Conservation (phyloP, 1,140 invertebrate genomes). For the Papilio glaucus region DNA sequence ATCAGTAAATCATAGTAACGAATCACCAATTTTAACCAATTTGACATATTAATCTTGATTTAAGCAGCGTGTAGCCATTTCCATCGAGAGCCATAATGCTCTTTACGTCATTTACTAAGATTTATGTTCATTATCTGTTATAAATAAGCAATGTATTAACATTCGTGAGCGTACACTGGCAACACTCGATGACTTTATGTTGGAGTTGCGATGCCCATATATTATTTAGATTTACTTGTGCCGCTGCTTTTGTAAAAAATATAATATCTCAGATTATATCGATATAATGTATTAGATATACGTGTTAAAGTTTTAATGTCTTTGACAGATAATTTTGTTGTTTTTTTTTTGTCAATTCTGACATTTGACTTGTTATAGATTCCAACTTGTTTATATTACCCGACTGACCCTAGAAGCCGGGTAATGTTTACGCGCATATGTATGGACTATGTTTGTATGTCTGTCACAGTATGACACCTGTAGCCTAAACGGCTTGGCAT, state of each 20-base stretch:
- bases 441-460: too few species aligned
- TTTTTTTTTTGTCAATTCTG: too few species aligned
- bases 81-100: conserved; percentile 23
- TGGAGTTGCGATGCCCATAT: not conserved
- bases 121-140: conserved; percentile 39
- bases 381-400: too few species aligned
- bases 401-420: too few species aligned
- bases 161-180: conserved; percentile 24
- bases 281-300: not conserved
- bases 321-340: too few species aligned
- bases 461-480: too few species aligned
- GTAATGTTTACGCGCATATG: too few species aligned
- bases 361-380: too few species aligned
- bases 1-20: not conserved
- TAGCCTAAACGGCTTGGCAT: too few species aligned
- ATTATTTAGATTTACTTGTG: conserved; percentile 16
- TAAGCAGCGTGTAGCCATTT: conserved; percentile 14
- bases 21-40: conserved; percentile 16
- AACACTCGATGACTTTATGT: conserved; percentile 9
- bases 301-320: not conserved
- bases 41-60: conserved; percentile 34
- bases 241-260: not conserved
- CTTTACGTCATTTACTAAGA: conserved; percentile 41
- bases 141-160: conserved; percentile 39
- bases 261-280: not conserved